phyloP scores from a whole-genome alignment of 2,888 invertebrate species.

The Muschampia plurimacula region DNA sequence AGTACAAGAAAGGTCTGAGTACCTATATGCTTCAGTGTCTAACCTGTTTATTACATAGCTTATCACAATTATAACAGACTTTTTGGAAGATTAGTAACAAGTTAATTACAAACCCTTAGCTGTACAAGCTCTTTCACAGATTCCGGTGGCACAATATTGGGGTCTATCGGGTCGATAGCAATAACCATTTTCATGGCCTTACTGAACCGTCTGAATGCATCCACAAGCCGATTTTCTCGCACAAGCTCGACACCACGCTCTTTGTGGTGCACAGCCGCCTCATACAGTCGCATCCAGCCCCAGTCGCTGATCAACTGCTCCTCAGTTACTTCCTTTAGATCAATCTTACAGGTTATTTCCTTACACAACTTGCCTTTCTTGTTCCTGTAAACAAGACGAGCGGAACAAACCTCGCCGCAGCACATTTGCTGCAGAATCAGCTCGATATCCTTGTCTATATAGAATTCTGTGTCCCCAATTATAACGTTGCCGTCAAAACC shows the following conservation, averaged over 20 bases:
- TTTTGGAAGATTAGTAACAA: not conserved
- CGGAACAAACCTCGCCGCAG: conserved; percentile 71
- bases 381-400: conserved; percentile 68
- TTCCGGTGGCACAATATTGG: conserved; percentile 81
- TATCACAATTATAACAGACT: not conserved
- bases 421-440: conserved; percentile 84
- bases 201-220: conserved; percentile 90
- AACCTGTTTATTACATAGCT: too few species aligned
- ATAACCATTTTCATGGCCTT: conserved; percentile 90
- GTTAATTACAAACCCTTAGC: conserved; percentile 13
- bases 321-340: conserved; percentile 71
- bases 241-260: conserved; percentile 88
- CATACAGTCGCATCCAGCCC: conserved; percentile 83
- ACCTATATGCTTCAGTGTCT: too few species aligned
- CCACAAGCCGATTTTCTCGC: conserved; percentile 84
- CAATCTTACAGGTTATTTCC: conserved; percentile 72
- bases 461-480: conserved; percentile 79
- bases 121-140: conserved; percentile 72
- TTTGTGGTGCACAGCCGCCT: conserved; percentile 81
- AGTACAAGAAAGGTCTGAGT: too few species aligned
- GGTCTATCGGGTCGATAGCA: conserved; percentile 85
- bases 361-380: conserved; percentile 57
- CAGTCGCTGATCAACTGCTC: conserved; percentile 84
- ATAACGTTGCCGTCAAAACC: conserved; percentile 74
- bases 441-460: conserved; percentile 83